Evolutionary conservation across 2,113 vertebrate genomes (phyloP).

Genomic region (Rynchops niger): DNA sequence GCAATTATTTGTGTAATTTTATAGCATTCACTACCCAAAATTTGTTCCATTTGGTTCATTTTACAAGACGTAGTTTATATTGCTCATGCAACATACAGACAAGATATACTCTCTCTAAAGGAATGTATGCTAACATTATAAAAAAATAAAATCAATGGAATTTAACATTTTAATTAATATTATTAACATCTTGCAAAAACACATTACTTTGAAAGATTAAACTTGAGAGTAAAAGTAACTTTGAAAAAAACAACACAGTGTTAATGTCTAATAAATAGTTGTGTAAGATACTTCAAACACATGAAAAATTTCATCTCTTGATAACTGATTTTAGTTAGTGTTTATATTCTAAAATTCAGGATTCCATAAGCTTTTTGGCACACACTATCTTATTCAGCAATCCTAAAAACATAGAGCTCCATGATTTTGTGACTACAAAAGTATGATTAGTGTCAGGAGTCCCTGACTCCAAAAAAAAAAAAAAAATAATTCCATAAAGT

Average conservation of each 20-base stretch:
- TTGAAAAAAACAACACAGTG: neutral
- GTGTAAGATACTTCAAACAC: too few relatives aligned
- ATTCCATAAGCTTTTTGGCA: neutral
- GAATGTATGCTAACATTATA: too few relatives aligned
- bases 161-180: neutral
- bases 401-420: neutral
- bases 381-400: neutral
- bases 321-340: neutral
- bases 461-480: too few relatives aligned
- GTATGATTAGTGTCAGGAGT: neutral
- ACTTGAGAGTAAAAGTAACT: neutral
- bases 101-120: too few relatives aligned
- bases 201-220: neutral
- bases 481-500: too few relatives aligned
- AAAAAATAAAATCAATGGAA: neutral
- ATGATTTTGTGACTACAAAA: neutral
- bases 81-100: too few relatives aligned
- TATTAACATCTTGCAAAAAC: neutral
- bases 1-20: too few relatives aligned
- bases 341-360: neutral
- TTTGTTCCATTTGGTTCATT: too few relatives aligned
- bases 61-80: too few relatives aligned
- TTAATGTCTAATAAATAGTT: neutral
- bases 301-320: neutral
- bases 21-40: too few relatives aligned